Base-by-base conservation (phyloP, 2,797 vertebrate genomes). In the Staurois parvus region DNA sequence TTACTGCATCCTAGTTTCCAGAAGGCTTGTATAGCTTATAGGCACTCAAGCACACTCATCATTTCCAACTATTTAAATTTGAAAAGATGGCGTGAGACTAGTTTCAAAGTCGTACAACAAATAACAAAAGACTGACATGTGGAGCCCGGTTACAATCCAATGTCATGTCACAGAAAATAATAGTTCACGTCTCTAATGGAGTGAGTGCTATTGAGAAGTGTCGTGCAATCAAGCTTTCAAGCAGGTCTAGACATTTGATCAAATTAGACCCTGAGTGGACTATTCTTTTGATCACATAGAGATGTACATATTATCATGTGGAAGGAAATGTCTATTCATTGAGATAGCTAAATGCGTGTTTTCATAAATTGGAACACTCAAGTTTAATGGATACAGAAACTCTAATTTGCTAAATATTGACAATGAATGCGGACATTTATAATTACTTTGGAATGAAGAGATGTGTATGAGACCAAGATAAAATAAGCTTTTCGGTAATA, bases 161-260 rank as follows among this genome's bases (percentile, higher is more conserved):
- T 83, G 80, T 73, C 68, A 73, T 56, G 77, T 82, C 29, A 59
- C 19, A 68, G 32, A 76, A 62, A 74, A 79, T 79, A 79, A 68
- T 48, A 73, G 56, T 75, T 32, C 42, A 6, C 59, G 80, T 75
- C 56, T 69, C 74, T 87, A 73, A 87, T 79, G 76, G 62, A 74
- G 29, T 75, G 62, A 72, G 67, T 11, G 81, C 85, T 69, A 78
- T 84, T 79, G 76, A 87, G 56, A 79, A 30, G 68, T 79, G 56
- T 83, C 75, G 52, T 83, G 30, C 42, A 74, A 32, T 73, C 30
- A 73, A 69, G 85, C 85, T 87, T 87, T 83, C 79, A 87, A 70
- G 76, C 76, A 70, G 59, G 81, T 79, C 85, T 79, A 87, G 81
- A 87, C 81, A 84, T 79, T 70, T 87, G 34, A 62, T 79, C 45